Conservation (phyloP, 2,113 vertebrate genomes). For the Otis tarda region DNA sequence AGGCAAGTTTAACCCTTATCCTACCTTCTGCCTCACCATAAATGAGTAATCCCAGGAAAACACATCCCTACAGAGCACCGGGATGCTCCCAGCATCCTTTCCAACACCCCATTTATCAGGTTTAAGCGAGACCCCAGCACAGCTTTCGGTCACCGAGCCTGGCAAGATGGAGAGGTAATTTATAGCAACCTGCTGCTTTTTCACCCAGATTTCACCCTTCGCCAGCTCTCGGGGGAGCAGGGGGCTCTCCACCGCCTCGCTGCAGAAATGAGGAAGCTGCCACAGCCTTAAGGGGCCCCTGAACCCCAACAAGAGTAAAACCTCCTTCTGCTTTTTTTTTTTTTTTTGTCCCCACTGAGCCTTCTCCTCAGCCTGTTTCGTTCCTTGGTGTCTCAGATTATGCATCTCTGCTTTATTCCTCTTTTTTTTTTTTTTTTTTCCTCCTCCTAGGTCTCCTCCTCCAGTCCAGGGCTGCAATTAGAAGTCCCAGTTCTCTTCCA, state of each 20-base stretch:
- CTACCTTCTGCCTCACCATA: not conserved
- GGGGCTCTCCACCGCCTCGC: not conserved
- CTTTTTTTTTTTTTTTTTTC: not conserved
- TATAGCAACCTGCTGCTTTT: not conserved
- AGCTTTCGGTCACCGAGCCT: not conserved
- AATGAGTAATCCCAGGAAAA: not conserved
- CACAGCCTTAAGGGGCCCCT: not conserved
- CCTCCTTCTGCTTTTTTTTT: not conserved
- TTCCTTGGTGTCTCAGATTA: not conserved
- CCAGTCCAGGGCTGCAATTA: constrained; percentile 22
- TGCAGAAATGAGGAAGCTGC: not conserved
- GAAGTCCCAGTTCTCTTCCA: not conserved
- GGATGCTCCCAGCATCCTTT: not conserved
- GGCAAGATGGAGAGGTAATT: not conserved
- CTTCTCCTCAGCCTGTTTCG: not conserved
- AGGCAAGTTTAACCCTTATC: not conserved
- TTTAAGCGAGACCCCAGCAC: not conserved
- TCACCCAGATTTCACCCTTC: not conserved
- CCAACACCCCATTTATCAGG: not conserved
- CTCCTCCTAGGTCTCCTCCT: constrained; percentile 22
- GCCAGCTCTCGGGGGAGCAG: rapidly evolving
- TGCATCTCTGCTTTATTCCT: not conserved
- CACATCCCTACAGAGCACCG: not conserved
- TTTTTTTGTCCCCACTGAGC: not conserved
- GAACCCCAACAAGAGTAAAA: not conserved